phyloP scores from a whole-genome alignment of 37 sponge, comb jelly and placozoan genomes.

The Diacarnus erythraeanus region DNA sequence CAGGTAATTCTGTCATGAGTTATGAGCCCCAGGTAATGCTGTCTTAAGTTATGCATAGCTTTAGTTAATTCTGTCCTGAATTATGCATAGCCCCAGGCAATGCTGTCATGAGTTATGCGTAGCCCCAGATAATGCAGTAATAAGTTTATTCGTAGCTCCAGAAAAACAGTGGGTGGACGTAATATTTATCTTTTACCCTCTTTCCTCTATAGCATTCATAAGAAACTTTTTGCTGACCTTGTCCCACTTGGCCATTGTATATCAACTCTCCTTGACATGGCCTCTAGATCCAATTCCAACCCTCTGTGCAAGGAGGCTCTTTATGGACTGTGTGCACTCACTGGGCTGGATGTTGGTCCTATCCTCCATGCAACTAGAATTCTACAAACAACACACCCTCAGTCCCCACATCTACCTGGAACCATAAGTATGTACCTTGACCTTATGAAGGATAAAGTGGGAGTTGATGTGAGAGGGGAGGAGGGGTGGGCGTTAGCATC shows the following conservation, averaged over 20 bases:
- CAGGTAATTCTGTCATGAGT: not conserved
- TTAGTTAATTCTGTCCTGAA: too few relatives aligned
- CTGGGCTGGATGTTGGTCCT: conserved; percentile 19
- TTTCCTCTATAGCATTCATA: not conserved
- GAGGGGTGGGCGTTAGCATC: conserved; percentile 25
- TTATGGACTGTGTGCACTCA: conserved; percentile 22
- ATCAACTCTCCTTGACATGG: conserved; percentile 31
- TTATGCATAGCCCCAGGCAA: too few relatives aligned
- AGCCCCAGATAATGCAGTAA: too few relatives aligned
- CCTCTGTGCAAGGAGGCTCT: conserved; percentile 21
- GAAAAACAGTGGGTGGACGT: too few relatives aligned
- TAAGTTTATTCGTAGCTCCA: too few relatives aligned
- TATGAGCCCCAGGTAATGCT: not conserved
- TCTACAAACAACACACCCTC: not conserved
- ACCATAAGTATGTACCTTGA: not conserved
- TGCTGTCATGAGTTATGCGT: too few relatives aligned
- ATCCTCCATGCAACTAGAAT: not conserved
- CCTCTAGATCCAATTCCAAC: conserved; percentile 14
- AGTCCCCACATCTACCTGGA: not conserved
- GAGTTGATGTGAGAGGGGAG: not conserved
- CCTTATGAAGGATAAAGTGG: conserved; percentile 8
- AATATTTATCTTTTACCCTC: not conserved
- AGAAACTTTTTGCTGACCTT: conserved; percentile 10
- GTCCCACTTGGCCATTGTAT: conserved; percentile 66
- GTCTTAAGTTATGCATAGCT: too few relatives aligned